Evolutionary conservation across 1,140 invertebrate species (phyloP), one percentile per base, ranked within the genome.

Genomic region (Drosophila neocordata): DNA sequence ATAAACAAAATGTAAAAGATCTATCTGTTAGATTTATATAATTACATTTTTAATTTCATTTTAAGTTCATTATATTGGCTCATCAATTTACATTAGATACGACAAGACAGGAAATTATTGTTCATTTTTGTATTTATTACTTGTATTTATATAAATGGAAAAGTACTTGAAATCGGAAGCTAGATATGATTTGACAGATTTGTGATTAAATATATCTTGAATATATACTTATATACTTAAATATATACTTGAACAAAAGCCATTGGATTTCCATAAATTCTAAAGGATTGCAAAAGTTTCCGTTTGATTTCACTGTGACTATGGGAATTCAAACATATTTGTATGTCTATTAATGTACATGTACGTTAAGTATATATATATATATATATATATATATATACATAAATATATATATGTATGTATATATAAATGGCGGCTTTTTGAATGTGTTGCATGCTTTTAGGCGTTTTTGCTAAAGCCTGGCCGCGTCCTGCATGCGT

Each of bases 401-500:
- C 41, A 5, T 48, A 48, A 48, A 48, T 48, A 48, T 7, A 18
- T 1, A 48, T 15, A 44, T 4, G 4, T 44, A 1, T 41, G 13
- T 41, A 18, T 44, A 18, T 48, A 18, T 12, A 7, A 18, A 48
- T 24, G 22, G 53, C 27, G 35, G 35, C 72, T 58, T 70, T 61
- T 66, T 52, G 51, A 70, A 65, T 74, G 68, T 74, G 68, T 64
- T 75, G 70, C 61, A 65, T 71, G 41, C 58, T 70, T 70, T 74
- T 63, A 37, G 58, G 79, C 55, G 59, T 37, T 37, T 48, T 35
- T 38, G 51, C 34, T 52, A 27, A 63, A 52, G 67, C 51, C 9
- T 61, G 51, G 65, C 53, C 58, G 73, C 70, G 67, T 78, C 64
- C 64, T 69, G 68, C 41, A 48, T 79, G 76, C 65, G 79, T 79